These are phyloP conservation scores for Halcyon smyrnensis DNA, from an alignment of 2,797 vertebrate genomes.

Conservation along the genomic window DNA sequence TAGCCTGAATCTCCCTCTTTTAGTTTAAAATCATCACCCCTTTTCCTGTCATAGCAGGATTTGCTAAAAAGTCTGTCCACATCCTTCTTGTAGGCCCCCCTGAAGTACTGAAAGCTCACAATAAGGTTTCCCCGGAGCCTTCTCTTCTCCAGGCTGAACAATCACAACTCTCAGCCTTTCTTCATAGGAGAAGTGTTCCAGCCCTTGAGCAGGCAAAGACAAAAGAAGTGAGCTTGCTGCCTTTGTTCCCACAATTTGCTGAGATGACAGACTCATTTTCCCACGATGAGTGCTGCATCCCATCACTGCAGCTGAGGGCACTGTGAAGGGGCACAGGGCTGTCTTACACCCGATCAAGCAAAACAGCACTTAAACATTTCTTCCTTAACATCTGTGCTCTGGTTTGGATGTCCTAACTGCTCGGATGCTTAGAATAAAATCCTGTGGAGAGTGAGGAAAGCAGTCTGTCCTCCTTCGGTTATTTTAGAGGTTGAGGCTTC, in stretches of 20 bases:
- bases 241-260: neutral
- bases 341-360: neutral
- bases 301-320: neutral
- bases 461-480: neutral
- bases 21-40: too few relatives aligned
- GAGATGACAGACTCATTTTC: neutral
- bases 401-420: neutral
- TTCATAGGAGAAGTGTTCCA: too few relatives aligned
- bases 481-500: neutral
- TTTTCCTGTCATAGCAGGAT: too few relatives aligned
- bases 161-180: too few relatives aligned
- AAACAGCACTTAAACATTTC: neutral
- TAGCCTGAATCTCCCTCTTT: too few relatives aligned
- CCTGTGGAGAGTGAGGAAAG: neutral
- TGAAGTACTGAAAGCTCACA: too few relatives aligned
- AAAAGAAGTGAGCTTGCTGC: neutral
- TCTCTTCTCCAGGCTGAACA: too few relatives aligned
- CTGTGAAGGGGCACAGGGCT: rapidly evolving
- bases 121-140: too few relatives aligned
- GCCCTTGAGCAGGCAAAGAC: neutral
- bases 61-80: too few relatives aligned
- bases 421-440: neutral
- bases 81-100: too few relatives aligned
- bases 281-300: neutral
- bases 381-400: neutral